Conservation (phyloP, 2,797 vertebrate species). For the Morus bassanus region DNA sequence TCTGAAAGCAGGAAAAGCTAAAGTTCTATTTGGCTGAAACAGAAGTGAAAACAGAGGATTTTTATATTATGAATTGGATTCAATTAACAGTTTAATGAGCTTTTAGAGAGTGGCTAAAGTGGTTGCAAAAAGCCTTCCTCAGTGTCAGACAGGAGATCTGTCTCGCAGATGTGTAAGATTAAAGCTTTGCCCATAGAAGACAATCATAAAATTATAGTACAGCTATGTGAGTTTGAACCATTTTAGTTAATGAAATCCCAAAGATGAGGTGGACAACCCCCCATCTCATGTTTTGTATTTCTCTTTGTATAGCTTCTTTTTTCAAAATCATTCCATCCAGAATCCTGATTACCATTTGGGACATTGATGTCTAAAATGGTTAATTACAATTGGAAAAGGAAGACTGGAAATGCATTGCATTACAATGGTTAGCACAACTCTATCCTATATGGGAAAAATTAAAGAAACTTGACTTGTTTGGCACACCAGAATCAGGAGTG, state of each 20-base stretch:
- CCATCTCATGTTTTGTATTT: not conserved
- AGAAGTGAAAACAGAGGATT: slow-evolving; percentile 4
- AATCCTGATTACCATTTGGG: not conserved
- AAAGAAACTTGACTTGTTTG: not conserved
- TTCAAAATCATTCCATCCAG: not conserved
- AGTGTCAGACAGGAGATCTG: not conserved
- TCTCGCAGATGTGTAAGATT: not conserved
- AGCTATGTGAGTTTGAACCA: not conserved
- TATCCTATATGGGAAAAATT: not conserved
- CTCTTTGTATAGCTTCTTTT: not conserved
- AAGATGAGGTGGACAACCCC: not conserved
- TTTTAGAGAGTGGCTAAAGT: not conserved
- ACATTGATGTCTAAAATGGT: rapidly evolving
- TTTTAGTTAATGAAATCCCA: not conserved
- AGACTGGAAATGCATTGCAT: not conserved
- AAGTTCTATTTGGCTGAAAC: not conserved
- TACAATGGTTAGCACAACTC: not conserved
- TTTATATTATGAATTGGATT: not conserved
- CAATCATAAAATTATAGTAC: not conserved
- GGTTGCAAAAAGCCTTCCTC: not conserved
- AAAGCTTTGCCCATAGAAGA: not conserved
- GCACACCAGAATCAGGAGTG: not conserved
- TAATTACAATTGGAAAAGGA: not conserved
- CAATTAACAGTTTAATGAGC: slow-evolving; percentile 32
- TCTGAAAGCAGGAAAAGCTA: not conserved